Base-by-base conservation (phyloP, 2,888 invertebrate genomes). In the Leuctra nigra region DNA sequence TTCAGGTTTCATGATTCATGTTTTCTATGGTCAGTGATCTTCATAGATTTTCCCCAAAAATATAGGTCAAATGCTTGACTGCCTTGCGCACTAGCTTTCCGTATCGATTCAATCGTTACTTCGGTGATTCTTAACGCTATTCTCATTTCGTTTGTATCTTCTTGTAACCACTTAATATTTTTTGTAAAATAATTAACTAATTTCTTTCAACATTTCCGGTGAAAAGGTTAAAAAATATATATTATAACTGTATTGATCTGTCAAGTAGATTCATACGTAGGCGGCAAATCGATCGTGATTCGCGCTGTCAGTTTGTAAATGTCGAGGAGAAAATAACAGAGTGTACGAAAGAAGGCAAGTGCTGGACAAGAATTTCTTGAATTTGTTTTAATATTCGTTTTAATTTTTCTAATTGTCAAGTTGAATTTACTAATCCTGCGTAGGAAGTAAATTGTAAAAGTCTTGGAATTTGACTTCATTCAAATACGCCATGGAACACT, bases 11-110 rank as follows among this genome's bases (percentile, higher is more conserved):
- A n/a, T n/a, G n/a, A n/a, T n/a, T n/a, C n/a, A n/a, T n/a, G n/a
- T n/a, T n/a, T n/a, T n/a, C n/a, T n/a, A n/a, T n/a, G n/a, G n/a
- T n/a, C n/a, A n/a, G n/a, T n/a, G n/a, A n/a, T n/a, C n/a, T n/a
- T n/a, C n/a, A n/a, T n/a, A n/a, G n/a, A n/a, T n/a, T n/a, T n/a
- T n/a, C n/a, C 11, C 29, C 29, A 29, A 29, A 35, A 53, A 57
- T 53, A 33, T 53, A 53, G 57, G 57, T 57, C 57, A 57, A 57
- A 36, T 44, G 53, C 39, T 25, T 47, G 53, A 36, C 35, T 50
- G 50, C 53, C 33, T 57, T 57, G 57, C 57, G 57, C 53, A 57
- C 46, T 47, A 35, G 57, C 53, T 50, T 36, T 22, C 20, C 25
- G 57, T 53, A 57, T 57, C 46, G 57, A 57, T 57, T 46, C 6